These are phyloP conservation scores for Spea bombifrons DNA, from an alignment of 2,113 vertebrate genomes.

Conservation along the genomic window DNA sequence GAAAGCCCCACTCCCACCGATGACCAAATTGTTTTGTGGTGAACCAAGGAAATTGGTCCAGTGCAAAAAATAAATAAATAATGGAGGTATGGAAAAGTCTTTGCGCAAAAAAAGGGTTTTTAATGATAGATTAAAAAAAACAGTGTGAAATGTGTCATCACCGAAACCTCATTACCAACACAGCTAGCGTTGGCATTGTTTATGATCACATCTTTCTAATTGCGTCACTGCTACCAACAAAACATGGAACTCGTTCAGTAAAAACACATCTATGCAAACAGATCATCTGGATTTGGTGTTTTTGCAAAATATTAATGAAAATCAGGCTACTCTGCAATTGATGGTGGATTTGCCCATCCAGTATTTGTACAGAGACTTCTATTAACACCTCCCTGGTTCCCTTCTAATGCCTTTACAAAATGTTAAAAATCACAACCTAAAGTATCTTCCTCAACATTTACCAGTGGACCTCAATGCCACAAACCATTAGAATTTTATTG, in stretches of 20 bases:
- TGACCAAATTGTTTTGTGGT: not conserved
- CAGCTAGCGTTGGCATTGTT: not conserved
- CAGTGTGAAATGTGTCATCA: not conserved
- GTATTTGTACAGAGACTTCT: no score
- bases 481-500: no score
- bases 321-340: no score
- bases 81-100: not conserved
- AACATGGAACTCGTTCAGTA: not conserved
- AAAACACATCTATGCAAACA: no score
- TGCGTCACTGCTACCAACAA: not conserved
- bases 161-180: not conserved
- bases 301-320: no score
- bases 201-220: not conserved
- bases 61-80: not conserved
- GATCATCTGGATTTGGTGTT: no score
- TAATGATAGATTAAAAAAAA: not conserved
- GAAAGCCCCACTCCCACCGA: not conserved
- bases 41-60: not conserved
- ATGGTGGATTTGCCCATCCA: no score
- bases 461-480: no score
- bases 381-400: no score
- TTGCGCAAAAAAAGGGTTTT: not conserved
- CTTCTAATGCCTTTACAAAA: no score
- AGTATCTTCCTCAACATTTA: no score
- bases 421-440: no score